Evolutionary conservation across 2,888 invertebrate species (phyloP), one percentile per base, ranked within the genome.

Genomic region (Rhabditophanes sp.): DNA sequence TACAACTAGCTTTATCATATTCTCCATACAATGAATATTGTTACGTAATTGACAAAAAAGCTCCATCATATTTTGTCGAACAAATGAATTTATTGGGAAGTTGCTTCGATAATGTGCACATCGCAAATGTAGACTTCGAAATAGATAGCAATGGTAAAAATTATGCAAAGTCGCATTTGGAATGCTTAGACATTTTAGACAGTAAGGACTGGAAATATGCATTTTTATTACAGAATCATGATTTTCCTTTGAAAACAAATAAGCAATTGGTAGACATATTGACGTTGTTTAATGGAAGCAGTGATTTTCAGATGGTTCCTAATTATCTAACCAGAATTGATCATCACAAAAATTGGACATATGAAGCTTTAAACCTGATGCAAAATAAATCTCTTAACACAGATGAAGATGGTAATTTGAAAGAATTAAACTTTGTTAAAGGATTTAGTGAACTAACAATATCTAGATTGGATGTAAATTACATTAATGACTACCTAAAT

Each of bases 221-320:
- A 2, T 3, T 38, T 2, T 21, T 35, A 6, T 17, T 35, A 15
- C 37, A 35, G 37, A 33, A 33, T 11, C 33, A 33, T 33, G 33
- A 33, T 11, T 14, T 19, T n/a, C 11, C 37, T 4, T 11, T 37
- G 36, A 35, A 33, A 14, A 33, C 35, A 12, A 33, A 33, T 11
- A n/a, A 7, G 11, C 35, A 33, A 16, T 14, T 37, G 6, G 33
- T 33, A 4, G n/a, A 12, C 6, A 35, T 35, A 14, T 8, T 35
- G 14, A 40, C 18, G 6, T 35, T 20, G 37, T 17, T 35, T 6
- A 35, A 35, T 16, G 35, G 35, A 6, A 8, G 35, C 4, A 35
- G 38, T 16, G 35, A 37, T 17, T 8, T 35, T 8, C 35, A 35
- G 5, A 40, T 16, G 4, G 2, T 3, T 3, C 35, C 35, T n/a